Base-by-base conservation (phyloP, 2,888 invertebrate genomes). In the Aradus depressus region DNA sequence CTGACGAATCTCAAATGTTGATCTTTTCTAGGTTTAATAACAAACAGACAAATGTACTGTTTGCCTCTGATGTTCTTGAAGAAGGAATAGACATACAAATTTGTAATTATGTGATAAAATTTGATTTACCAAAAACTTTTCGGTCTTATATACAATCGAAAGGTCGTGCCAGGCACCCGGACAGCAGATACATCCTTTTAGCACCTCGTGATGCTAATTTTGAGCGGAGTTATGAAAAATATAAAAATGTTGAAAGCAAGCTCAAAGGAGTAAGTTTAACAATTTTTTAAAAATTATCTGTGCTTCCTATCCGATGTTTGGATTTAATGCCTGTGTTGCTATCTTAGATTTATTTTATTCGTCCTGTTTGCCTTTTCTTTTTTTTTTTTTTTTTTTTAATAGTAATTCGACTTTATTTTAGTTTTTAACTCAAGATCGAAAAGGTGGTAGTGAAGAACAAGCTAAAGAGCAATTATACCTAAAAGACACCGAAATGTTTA, bases 91-190 rank as follows among this genome's bases (percentile, higher is more conserved):
- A 93, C 67, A 75, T 93, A 23, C 83, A 82, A 2, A 75, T 77
- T 23, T 96, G 95, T 64, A 80, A 84, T 55, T 68, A 88, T 34
- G 83, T 93, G 0, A 62, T 92, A 16, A 76, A 83, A 44, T 86
- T 81, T 64, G 87, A 89, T 64, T 64, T 69, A 1, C 75, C 85
- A 0, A 64, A 71, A 44, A 81, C 84, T 60, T 86, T 85, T 60
- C 73, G 87, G 43, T 81, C 86, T 0, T 95, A 92, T 63, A 77
- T 93, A 32, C 91, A 92, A 67, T 85, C 89, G 54, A 90, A 91
- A 75, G 91, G 89, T 60, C 75, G 95, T 50, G 93, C 93, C 0
- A 73, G 86, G n/a, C 72, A 74, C 59, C 63, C 64, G 3, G 65
- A 72, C 0, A 80, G 86, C n/a, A 67, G 67, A 8, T 87, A 60